Conservation (phyloP, 2,113 vertebrate genomes). For the Hemibagrus wyckioides region DNA sequence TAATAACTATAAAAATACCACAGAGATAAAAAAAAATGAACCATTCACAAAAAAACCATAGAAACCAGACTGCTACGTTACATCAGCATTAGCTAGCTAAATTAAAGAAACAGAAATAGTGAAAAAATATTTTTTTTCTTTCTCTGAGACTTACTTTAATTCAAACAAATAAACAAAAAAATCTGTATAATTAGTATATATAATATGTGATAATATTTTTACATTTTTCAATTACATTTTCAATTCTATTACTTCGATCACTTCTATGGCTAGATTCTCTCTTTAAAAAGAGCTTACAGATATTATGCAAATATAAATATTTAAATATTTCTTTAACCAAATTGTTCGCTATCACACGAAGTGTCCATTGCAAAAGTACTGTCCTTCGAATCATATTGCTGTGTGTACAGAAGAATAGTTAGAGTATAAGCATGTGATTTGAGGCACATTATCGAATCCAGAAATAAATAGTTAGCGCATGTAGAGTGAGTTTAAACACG, state of each 20-base stretch:
- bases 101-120: neutral
- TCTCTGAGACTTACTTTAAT: neutral
- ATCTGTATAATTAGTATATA: too few relatives aligned
- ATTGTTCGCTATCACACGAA: neutral
- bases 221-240: neutral
- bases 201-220: neutral
- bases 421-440: neutral
- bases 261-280: neutral
- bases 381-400: neutral
- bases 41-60: neutral
- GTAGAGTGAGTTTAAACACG: conserved; percentile 49
- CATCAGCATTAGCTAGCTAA: neutral
- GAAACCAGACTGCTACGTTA: neutral
- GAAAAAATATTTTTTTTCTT: neutral
- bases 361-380: neutral
- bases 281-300: too few relatives aligned
- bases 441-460: neutral
- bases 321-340: too few relatives aligned
- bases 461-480: neutral
- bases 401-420: neutral
- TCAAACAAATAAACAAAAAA: too few relatives aligned
- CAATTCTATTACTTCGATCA: neutral
- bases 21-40: neutral
- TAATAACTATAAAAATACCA: neutral
- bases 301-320: too few relatives aligned